Percentiles rank a stretch among this genome's conserved stretches.
phyloP scores from a whole-genome alignment of 1,140 invertebrate genomes.

The Planococcus citri region DNA sequence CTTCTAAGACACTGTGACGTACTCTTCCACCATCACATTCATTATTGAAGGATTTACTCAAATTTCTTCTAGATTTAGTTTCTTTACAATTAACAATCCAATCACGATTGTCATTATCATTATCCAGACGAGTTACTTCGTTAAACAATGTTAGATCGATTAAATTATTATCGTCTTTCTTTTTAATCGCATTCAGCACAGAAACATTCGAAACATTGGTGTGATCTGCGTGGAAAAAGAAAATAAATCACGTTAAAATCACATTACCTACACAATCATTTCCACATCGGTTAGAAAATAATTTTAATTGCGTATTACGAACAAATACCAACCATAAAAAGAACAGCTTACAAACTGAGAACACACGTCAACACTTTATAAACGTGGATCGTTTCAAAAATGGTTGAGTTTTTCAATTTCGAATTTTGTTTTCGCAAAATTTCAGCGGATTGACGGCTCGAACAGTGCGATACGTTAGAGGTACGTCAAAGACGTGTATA shows the following conservation, averaged over 20 bases:
- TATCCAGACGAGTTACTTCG: slow-evolving; percentile 26
- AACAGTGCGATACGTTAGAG: neutral
- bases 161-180: slow-evolving; percentile 42
- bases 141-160: slow-evolving; percentile 41
- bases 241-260: neutral
- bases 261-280: neutral
- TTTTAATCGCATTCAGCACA: slow-evolving; percentile 39
- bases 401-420: neutral
- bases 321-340: neutral
- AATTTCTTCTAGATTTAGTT: neutral
- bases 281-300: no score
- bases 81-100: neutral
- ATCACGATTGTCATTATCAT: neutral
- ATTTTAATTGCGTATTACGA: neutral
- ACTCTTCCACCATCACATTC: slow-evolving; percentile 33
- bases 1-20: slow-evolving; percentile 49
- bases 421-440: neutral
- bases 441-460: no score
- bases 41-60: neutral
- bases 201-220: slow-evolving; percentile 4
- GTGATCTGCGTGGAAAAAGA: neutral
- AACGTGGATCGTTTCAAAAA: no score
- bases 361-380: no score
- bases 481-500: neutral
- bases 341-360: no score